Conservation (phyloP, 1,140 invertebrate genomes). For the Drosophila ercepeae region DNA sequence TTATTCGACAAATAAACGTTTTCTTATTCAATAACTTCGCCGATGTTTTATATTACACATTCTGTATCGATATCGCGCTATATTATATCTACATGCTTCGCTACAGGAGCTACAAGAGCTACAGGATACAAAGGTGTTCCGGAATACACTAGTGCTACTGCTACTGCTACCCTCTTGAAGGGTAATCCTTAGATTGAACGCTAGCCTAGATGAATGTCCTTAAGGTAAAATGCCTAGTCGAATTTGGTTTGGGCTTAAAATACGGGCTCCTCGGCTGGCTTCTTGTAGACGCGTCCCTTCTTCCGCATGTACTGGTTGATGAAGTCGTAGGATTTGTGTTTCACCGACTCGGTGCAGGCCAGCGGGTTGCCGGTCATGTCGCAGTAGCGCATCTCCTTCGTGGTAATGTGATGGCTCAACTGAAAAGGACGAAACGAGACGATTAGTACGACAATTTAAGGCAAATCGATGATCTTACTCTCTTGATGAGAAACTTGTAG, state of each 20-base stretch:
- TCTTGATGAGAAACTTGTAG: slow-evolving; percentile 97
- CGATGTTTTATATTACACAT: no score
- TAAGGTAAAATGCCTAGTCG: background rate
- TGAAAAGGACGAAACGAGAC: slow-evolving; percentile 84
- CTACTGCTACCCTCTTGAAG: background rate
- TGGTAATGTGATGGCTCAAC: slow-evolving; percentile 98
- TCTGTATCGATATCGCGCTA: no score
- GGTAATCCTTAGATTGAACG: no score
- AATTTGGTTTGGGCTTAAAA: slow-evolving; percentile 30
- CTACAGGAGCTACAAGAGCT: no score
- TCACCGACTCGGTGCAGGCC: slow-evolving; percentile 95
- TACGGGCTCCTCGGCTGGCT: slow-evolving; percentile 56
- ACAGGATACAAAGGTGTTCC: no score
- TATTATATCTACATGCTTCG: no score
- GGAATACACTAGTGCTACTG: no score
- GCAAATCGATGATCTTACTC: slow-evolving; percentile 87
- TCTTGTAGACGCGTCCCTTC: slow-evolving; percentile 87
- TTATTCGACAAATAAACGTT: slow-evolving; percentile 62
- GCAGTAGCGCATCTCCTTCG: slow-evolving; percentile 97
- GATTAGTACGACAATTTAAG: background rate
- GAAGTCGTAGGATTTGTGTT: slow-evolving; percentile 96
- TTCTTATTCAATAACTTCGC: slow-evolving; percentile 16
- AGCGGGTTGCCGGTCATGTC: slow-evolving; percentile 90
- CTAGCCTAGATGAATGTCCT: background rate
- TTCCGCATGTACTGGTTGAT: slow-evolving; percentile 98